A percentile compares a stretch with the other conserved stretches of the same genome.
Evolutionary conservation across 2,888 invertebrate species (phyloP).

Genomic region (Gymnocheta viridis): DNA sequence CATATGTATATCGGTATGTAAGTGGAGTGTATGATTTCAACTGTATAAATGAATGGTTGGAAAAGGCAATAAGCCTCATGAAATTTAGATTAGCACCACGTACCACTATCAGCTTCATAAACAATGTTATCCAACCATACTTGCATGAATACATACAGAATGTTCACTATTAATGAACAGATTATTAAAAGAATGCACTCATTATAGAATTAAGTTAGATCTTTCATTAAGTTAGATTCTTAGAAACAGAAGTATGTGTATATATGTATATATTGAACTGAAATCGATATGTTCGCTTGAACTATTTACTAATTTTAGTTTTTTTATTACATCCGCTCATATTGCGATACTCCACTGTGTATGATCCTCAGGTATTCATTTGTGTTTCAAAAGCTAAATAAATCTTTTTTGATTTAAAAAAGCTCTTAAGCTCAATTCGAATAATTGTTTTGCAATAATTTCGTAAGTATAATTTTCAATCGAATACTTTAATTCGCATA

Average conservation of each 20-base stretch:
- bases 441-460: too few relatives aligned
- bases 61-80: slow-evolving; percentile 66
- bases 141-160: background rate
- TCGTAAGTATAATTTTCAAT: too few relatives aligned
- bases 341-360: too few relatives aligned
- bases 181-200: slow-evolving; percentile 16
- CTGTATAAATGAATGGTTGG: slow-evolving; percentile 37
- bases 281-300: too few relatives aligned
- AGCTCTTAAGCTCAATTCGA: too few relatives aligned
- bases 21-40: background rate
- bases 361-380: too few relatives aligned
- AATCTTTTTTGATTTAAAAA: too few relatives aligned
- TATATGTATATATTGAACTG: background rate
- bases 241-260: background rate
- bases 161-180: slow-evolving; percentile 37
- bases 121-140: slow-evolving; percentile 31
- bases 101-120: slow-evolving; percentile 46
- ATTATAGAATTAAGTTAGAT: background rate
- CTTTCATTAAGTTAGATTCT: too few relatives aligned
- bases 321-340: too few relatives aligned
- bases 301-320: too few relatives aligned
- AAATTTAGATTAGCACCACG: slow-evolving; percentile 70
- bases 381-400: too few relatives aligned
- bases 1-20: background rate
- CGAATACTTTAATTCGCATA: too few relatives aligned